Evolutionary conservation across 2,888 invertebrate species (phyloP), one percentile per base, ranked within the genome.

Genomic region (Allophyes oxyacanthae): DNA sequence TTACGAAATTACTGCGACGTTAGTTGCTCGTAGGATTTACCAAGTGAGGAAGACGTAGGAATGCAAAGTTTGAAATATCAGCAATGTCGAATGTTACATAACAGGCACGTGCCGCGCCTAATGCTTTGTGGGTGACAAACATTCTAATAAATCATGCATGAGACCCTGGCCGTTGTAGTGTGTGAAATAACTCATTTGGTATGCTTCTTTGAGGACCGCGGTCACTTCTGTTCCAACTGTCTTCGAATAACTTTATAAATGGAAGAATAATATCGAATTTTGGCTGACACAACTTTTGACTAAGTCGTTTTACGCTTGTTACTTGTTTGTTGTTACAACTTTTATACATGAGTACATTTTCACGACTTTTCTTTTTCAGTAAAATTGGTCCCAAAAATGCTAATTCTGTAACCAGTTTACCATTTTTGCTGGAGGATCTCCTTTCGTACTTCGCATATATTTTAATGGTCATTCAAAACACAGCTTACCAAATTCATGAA

Each of bases 61-160:
- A 55, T 60, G 42, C 14, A 6, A 37, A 40, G 43, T 66, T 46
- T 10, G 11, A 28, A 49, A 65, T 33, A 53, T 25, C 34, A 28
- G 43, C 26, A 6, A 32, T 25, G 33, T 32, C 34, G 13, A 42
- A 30, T 38, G 30, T 46, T 57, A 49, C 36, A 40, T 41, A 45
- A 63, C 59, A 20, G 52, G 46, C 66, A 62, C 63, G 62, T 60
- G 63, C 26, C 28, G 38, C 30, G 46, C 28, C 11, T 41, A 42
- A 14, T 42, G 64, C 68, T 61, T 71, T 74, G 67, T 70, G 54
- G 56, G 33, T 57, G 57, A 56, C 61, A 70, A 67, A 62, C 69
- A 72, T 78, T 64, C 69, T 55, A 79, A 79, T 83, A 79, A 81
- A 79, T 79, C 63, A 82, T 79, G 73, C 68, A 76, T 73, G 56